Evolutionary conservation across 2,888 invertebrate species (phyloP).

Genomic region (Perizoma flavofasciatum): DNA sequence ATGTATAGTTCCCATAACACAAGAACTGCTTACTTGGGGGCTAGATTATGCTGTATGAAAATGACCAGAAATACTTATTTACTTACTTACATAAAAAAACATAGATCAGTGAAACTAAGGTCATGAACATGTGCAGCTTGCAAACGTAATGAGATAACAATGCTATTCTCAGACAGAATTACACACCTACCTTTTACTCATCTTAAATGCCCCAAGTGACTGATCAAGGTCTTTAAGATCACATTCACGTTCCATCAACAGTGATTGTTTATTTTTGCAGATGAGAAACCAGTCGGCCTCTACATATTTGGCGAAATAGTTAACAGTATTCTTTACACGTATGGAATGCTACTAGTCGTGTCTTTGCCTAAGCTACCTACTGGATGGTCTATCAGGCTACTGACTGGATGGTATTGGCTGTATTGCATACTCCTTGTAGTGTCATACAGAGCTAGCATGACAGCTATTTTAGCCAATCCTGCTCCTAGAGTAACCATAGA

Average conservation of each 20-base stretch:
- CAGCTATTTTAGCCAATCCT: slow-evolving; percentile 92
- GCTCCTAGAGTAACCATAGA: slow-evolving; percentile 91
- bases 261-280: slow-evolving; percentile 55
- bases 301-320: slow-evolving; percentile 89
- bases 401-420: slow-evolving; percentile 95
- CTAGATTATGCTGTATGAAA: too few relatives aligned
- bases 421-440: slow-evolving; percentile 92
- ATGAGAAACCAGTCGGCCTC: slow-evolving; percentile 76
- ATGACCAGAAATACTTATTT: too few relatives aligned
- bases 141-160: neutral
- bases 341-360: slow-evolving; percentile 91
- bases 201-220: neutral
- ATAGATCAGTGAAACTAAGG: too few relatives aligned
- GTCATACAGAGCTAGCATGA: slow-evolving; percentile 92
- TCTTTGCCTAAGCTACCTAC: slow-evolving; percentile 90
- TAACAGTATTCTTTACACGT: slow-evolving; percentile 91
- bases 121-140: too few relatives aligned
- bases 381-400: slow-evolving; percentile 91
- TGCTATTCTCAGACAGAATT: neutral
- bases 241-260: slow-evolving; percentile 6
- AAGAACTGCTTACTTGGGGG: too few relatives aligned
- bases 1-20: too few relatives aligned
- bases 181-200: neutral
- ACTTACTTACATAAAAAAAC: too few relatives aligned
- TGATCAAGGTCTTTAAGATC: slow-evolving; percentile 9